Evolutionary conservation across 2,888 invertebrate species (phyloP).

Genomic region (Carabus problematicus): DNA sequence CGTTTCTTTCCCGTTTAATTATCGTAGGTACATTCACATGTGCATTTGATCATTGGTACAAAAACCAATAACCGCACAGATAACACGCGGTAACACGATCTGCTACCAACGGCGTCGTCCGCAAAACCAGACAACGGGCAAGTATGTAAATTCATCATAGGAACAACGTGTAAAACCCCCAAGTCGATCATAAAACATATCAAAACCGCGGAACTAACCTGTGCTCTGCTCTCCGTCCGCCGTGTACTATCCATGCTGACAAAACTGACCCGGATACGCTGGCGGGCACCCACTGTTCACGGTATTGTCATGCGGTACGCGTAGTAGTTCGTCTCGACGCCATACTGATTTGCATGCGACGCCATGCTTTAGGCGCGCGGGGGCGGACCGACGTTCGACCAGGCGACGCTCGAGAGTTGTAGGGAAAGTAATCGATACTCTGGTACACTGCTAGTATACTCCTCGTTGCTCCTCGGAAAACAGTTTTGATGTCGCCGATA

Average conservation of each 20-base stretch:
- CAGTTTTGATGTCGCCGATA: conserved; percentile 20
- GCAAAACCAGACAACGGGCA: conserved; percentile 25
- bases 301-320: conserved; percentile 67
- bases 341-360: conserved; percentile 71
- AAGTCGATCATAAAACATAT: conserved; percentile 42
- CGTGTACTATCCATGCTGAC: conserved; percentile 8
- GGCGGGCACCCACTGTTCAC: conserved; percentile 3
- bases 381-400: conserved; percentile 53
- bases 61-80: conserved; percentile 38
- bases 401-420: conserved; percentile 50
- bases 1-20: conserved; percentile 18
- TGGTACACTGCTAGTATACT: background rate
- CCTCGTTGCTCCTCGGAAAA: conserved; percentile 23
- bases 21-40: conserved; percentile 9
- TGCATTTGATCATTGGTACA: conserved; percentile 23
- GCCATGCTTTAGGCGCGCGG: conserved; percentile 62
- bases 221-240: conserved; percentile 9
- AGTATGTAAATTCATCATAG: conserved; percentile 43
- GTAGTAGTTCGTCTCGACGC: conserved; percentile 68
- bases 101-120: background rate
- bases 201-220: conserved; percentile 39
- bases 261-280: conserved; percentile 16
- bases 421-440: conserved; percentile 48
- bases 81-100: conserved; percentile 20
- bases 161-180: conserved; percentile 43